Evolutionary conservation across 2,888 invertebrate genomes (phyloP).

Genomic region (Drosophila siamana): DNA sequence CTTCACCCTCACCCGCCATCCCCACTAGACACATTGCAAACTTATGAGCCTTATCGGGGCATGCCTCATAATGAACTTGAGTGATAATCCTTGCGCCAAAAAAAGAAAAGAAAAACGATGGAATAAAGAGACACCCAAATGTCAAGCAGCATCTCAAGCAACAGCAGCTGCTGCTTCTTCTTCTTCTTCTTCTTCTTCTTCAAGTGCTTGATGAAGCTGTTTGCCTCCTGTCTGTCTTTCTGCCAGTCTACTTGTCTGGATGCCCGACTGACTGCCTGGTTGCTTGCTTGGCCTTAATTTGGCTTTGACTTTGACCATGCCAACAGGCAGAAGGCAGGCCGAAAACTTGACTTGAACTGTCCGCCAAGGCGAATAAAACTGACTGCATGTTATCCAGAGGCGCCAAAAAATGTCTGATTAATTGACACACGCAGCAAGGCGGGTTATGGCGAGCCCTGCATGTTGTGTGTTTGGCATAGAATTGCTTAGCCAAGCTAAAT

Average conservation of each 20-base stretch:
- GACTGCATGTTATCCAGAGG: background rate
- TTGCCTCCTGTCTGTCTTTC: constrained; percentile 1
- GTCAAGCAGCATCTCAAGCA: constrained; percentile 28
- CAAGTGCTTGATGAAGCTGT: constrained; percentile 25
- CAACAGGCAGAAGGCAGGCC: background rate
- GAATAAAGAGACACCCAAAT: constrained; percentile 18
- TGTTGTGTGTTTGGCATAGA: background rate
- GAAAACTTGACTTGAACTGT: background rate
- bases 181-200: too few species aligned
- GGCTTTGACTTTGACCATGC: constrained; percentile 36
- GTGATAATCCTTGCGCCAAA: constrained; percentile 72
- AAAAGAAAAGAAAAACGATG: constrained; percentile 32
- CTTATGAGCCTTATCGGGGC: constrained; percentile 58
- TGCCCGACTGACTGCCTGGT: background rate
- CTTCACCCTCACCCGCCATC: constrained; percentile 12
- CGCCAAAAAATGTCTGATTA: background rate
- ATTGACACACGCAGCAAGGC: background rate
- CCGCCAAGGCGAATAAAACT: background rate
- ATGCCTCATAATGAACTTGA: constrained; percentile 74
- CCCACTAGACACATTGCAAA: constrained; percentile 17
- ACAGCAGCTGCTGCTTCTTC: too few species aligned
- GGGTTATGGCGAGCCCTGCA: background rate
- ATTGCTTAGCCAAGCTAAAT: background rate
- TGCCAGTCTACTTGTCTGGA: background rate
- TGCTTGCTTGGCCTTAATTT: constrained; percentile 19